A percentile compares a stretch with the other conserved stretches of the same genome.
Conservation (phyloP, 2,888 invertebrate species). For the Anthrax anthrax region DNA sequence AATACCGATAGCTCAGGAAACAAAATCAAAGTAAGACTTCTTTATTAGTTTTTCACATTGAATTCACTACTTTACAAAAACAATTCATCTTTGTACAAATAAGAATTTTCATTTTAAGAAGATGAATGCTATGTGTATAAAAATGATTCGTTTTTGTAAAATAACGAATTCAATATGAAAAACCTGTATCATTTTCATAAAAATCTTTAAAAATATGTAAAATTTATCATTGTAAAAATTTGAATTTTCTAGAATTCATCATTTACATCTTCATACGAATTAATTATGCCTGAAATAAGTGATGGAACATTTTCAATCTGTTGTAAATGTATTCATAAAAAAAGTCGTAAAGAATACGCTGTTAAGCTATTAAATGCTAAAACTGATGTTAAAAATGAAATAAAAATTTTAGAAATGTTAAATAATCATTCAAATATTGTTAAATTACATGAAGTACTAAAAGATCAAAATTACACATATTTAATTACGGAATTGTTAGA, state of each 20-base stretch:
- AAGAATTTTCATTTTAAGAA: too few species aligned
- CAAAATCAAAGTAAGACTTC: too few species aligned
- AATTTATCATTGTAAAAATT: too few species aligned
- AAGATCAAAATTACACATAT: conserved; percentile 77
- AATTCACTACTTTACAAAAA: too few species aligned
- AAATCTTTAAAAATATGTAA: too few species aligned
- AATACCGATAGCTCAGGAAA: too few species aligned
- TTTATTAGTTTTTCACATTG: too few species aligned
- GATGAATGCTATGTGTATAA: too few species aligned
- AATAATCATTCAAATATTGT: conserved; percentile 85
- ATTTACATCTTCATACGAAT: conserved; percentile 73
- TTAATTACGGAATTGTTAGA: conserved; percentile 73
- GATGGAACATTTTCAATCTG: conserved; percentile 85
- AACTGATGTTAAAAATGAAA: conserved; percentile 39
- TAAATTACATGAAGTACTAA: conserved; percentile 64
- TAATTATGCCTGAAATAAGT: conserved; percentile 56
- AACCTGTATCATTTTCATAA: too few species aligned
- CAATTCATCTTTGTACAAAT: too few species aligned
- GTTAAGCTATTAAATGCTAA: conserved; percentile 51
- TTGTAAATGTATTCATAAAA: conserved; percentile 59
- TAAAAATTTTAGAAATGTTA: conserved; percentile 63
- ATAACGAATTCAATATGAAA: too few species aligned
- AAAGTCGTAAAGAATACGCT: conserved; percentile 62
- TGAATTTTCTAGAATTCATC: conserved; percentile 44
- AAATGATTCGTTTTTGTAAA: too few species aligned